These are phyloP conservation scores for Pandemis corylana DNA, from an alignment of 2,888 invertebrate species.

Conservation along the genomic window DNA sequence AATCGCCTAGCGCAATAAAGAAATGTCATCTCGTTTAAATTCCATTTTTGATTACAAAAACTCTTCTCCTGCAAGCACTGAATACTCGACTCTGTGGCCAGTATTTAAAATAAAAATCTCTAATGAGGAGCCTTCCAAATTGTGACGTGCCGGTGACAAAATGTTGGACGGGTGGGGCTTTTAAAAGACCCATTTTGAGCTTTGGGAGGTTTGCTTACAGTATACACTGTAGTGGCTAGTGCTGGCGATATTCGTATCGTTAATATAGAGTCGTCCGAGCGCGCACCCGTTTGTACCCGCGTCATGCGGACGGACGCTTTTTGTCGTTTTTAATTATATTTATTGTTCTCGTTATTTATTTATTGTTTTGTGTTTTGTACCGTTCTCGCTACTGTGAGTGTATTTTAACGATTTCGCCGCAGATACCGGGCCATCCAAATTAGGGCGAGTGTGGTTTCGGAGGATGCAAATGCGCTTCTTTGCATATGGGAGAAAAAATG, in stretches of 20 bases:
- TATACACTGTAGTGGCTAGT: constrained; percentile 51
- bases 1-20: constrained; percentile 68
- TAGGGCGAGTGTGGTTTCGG: constrained; percentile 69
- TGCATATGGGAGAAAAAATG: constrained; percentile 66
- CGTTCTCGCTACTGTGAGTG: constrained; percentile 79
- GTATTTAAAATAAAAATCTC: constrained; percentile 71
- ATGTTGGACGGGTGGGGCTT: constrained; percentile 67
- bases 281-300: constrained; percentile 76
- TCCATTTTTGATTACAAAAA: constrained; percentile 71
- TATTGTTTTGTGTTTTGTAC: constrained; percentile 77
- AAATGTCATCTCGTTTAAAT: constrained; percentile 80
- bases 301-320: constrained; percentile 79
- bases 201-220: constrained; percentile 54
- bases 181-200: constrained; percentile 53
- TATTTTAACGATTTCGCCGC: constrained; percentile 75
- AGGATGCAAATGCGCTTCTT: constrained; percentile 76
- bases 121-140: constrained; percentile 73
- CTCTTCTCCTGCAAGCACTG: constrained; percentile 51
- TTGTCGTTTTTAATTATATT: constrained; percentile 84
- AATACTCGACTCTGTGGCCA: constrained; percentile 63
- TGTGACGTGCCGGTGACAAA: constrained; percentile 78
- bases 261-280: constrained; percentile 77
- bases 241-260: constrained; percentile 58
- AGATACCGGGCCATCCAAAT: constrained; percentile 80
- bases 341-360: constrained; percentile 83